phyloP scores from a whole-genome alignment of 2,113 vertebrate species.

The Clinocottus analis region DNA sequence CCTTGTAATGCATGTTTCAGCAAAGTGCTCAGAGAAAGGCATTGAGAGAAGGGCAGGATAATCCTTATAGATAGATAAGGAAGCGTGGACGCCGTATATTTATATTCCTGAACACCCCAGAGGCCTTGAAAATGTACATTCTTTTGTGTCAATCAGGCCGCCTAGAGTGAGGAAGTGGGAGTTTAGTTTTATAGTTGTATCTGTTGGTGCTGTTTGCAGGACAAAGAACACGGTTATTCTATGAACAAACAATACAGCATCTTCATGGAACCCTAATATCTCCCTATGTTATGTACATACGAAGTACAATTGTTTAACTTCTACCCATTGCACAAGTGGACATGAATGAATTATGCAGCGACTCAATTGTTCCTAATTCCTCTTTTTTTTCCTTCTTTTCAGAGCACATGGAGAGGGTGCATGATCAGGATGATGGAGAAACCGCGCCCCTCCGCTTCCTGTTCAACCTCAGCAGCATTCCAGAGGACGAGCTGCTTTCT shows the following conservation, averaged over 20 bases:
- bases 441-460: constrained; percentile 86
- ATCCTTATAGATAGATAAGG: constrained; percentile 67
- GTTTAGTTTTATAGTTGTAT: not conserved
- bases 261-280: not conserved
- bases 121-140: constrained; percentile 32
- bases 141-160: constrained; percentile 39
- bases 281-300: not conserved
- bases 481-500: constrained; percentile 94
- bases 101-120: constrained; percentile 28
- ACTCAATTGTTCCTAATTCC: constrained; percentile 1
- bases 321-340: not conserved
- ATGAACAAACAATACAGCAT: not conserved
- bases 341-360: not conserved
- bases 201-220: too few relatives aligned
- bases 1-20: constrained; percentile 77
- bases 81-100: constrained; percentile 45
- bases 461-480: constrained; percentile 98
- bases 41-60: constrained; percentile 64
- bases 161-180: not conserved
- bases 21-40: constrained; percentile 75
- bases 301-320: not conserved
- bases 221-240: too few relatives aligned
- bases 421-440: constrained; percentile 78
- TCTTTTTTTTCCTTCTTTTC: constrained; percentile 40
- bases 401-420: constrained; percentile 93